Evolutionary conservation across 2,888 invertebrate genomes (phyloP).

Genomic region (Pyrocoelia pectoralis): DNA sequence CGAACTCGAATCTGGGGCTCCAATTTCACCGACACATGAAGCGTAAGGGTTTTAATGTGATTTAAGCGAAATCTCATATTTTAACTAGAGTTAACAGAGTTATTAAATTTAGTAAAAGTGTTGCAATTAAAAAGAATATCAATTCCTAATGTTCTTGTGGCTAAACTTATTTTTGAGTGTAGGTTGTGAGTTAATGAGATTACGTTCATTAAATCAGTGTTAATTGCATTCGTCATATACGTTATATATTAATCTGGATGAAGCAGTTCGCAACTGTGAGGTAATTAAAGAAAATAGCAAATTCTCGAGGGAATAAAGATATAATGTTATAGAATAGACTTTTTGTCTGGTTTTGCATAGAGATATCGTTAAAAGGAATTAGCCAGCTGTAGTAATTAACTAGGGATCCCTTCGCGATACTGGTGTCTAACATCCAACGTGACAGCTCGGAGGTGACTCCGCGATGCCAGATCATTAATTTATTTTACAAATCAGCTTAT

Average conservation of each 20-base stretch:
- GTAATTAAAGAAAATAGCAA: constrained; percentile 12
- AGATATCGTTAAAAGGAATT: constrained; percentile 59
- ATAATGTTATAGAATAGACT: constrained; percentile 17
- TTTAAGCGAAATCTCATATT: no score
- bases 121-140: no score
- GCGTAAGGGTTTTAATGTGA: no score
- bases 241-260: neutral
- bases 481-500: constrained; percentile 62
- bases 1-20: no score
- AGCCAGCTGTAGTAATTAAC: constrained; percentile 58
- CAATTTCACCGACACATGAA: no score
- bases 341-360: constrained; percentile 55
- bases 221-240: neutral
- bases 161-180: no score
- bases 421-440: constrained; percentile 58
- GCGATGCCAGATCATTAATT: constrained; percentile 60
- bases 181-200: no score
- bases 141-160: no score
- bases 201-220: neutral
- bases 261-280: neutral
- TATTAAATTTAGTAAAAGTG: no score
- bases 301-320: constrained; percentile 9
- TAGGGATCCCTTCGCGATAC: constrained; percentile 51
- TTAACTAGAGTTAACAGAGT: no score
- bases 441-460: constrained; percentile 60